Evolutionary conservation across 2,113 vertebrate species (phyloP), one percentile per base, ranked within the genome.

Genomic region (Apteryx mantelli): DNA sequence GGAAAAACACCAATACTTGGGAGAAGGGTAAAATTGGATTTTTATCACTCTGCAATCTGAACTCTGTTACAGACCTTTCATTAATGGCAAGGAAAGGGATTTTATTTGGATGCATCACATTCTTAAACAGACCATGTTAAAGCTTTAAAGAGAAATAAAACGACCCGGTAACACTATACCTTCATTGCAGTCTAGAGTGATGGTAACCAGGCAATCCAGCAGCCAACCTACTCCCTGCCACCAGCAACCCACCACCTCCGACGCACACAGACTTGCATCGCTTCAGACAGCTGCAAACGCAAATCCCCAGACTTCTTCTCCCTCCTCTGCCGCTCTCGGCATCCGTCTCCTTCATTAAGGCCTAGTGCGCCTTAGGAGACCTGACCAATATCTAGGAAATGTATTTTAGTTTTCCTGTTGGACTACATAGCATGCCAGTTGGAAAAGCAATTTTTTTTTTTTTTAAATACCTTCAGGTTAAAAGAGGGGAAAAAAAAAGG

Each of bases 201-300:
- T 2, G 2, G 25, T 13, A 63, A 34, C 32, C 0, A 5, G 20
- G 21, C 38, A 55, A 25, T 7, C 13, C 1, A 0, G 60, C 48
- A 70, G 16, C 38, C 1, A 0, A 71, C 74, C 18, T 1, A 2
- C 69, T 50, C 25, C 0, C 0, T 15, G n/a, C 30, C 58, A 50
- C 46, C 73, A n/a, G 70, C 1, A 1, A 65, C 22, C 73, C 40
- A 92, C 36, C 2, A 2, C 25, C 58, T 76, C 56, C 34, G 5
- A 0, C 1, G 5, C 63, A 38, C 30, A 22, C 7, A 53, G 32
- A n/a, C 18, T 16, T 11, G 0, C 34, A 60, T 28, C 6, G 0
- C 26, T 82, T 88, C 2, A 0, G 42, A 44, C 55, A 28, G 2
- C 28, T 4, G 4, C 46, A 73, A 11, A 10, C 9, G 38, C 13